Conservation (phyloP, 1,140 invertebrate genomes). For the Manduca sexta region DNA sequence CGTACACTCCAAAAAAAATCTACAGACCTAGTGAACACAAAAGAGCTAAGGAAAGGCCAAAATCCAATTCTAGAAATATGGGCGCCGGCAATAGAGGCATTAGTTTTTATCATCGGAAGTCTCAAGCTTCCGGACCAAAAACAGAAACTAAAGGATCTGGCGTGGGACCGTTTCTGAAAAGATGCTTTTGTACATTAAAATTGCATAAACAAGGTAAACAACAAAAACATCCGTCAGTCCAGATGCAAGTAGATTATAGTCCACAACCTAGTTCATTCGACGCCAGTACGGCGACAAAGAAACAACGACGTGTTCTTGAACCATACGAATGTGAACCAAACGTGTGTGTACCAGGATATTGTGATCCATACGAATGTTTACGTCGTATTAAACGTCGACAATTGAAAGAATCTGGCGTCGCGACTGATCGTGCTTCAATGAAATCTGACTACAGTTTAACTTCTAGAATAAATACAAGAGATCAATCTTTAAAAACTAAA, state of each 20-base stretch:
- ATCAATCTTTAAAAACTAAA: background rate
- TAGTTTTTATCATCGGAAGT: background rate
- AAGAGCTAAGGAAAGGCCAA: background rate
- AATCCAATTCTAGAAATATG: background rate
- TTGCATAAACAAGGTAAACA: background rate
- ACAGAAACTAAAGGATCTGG: slow-evolving; percentile 5
- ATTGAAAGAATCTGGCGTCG: background rate
- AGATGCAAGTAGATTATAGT: too few relatives aligned
- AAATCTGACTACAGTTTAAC: background rate
- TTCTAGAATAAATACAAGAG: background rate
- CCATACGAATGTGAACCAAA: slow-evolving; percentile 28
- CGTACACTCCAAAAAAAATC: slow-evolving; percentile 3
- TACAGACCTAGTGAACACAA: background rate
- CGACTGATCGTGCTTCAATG: background rate
- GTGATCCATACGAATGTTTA: slow-evolving; percentile 22
- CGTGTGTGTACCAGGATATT: slow-evolving; percentile 24
- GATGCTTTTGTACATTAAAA: slow-evolving; percentile 1
- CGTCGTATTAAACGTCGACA: background rate
- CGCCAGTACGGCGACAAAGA: background rate
- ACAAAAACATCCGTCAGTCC: background rate
- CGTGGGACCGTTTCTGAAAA: slow-evolving; percentile 5
- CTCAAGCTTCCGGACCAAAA: background rate
- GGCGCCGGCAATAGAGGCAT: background rate
- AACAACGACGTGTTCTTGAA: background rate
- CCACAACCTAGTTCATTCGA: too few relatives aligned